Conservation (phyloP, 2,797 vertebrate genomes). For the Ctenosaura bakeri region DNA sequence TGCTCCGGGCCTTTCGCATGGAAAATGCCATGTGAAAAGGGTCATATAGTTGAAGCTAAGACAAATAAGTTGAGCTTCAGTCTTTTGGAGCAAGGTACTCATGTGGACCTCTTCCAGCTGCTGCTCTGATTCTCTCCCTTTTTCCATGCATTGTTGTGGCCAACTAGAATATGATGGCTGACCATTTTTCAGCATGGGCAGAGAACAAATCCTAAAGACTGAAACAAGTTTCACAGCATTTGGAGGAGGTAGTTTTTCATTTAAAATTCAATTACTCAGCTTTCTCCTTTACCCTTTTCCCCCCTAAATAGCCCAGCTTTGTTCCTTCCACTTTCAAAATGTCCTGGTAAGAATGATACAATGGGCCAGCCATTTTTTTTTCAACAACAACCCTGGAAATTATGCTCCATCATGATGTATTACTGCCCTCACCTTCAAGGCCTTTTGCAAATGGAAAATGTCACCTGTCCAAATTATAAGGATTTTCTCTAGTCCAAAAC, state of each 20-base stretch:
- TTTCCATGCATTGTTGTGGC: too few relatives aligned
- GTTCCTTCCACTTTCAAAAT: not conserved
- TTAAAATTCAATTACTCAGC: not conserved
- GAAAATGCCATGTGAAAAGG: too few relatives aligned
- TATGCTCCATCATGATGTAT: not conserved
- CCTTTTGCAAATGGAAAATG: not conserved
- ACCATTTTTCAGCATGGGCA: too few relatives aligned
- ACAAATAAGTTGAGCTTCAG: too few relatives aligned
- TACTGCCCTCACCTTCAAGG: not conserved
- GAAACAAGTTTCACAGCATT: not conserved
- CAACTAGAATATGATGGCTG: too few relatives aligned
- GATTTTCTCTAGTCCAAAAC: not conserved
- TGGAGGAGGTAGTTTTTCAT: too few relatives aligned
- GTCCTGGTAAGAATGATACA: not conserved
- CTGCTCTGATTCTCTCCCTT: too few relatives aligned
- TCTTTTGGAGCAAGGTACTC: too few relatives aligned
- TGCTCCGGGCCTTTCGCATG: too few relatives aligned
- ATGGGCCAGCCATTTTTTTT: not conserved
- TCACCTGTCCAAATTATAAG: not conserved
- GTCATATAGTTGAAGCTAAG: too few relatives aligned
- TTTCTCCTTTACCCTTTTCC: not conserved
- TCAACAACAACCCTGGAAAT: not conserved
- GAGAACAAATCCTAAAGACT: not conserved
- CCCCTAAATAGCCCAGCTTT: not conserved
- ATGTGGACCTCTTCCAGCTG: too few relatives aligned